These are phyloP conservation scores for Heliothis subflexa DNA, from an alignment of 1,140 invertebrate genomes.

Conservation along the genomic window DNA sequence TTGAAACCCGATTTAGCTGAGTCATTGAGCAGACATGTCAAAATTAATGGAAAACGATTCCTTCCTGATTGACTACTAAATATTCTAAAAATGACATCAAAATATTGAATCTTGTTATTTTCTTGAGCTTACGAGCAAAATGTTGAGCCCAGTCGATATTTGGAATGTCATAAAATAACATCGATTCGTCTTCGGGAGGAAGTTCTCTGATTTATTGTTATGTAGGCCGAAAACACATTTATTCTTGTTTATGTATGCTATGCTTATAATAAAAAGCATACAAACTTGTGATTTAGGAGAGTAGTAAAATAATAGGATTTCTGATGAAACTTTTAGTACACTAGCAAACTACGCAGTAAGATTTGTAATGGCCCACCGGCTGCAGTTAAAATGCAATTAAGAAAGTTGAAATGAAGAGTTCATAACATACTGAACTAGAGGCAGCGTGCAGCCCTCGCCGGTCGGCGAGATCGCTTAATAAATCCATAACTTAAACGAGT, in stretches of 20 bases:
- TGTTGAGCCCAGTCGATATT: background rate
- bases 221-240: constrained; percentile 1
- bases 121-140: background rate
- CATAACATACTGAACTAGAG: background rate
- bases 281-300: too few species aligned
- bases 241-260: background rate
- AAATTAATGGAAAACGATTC: constrained; percentile 26
- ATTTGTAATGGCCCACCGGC: background rate
- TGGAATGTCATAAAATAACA: background rate
- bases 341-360: background rate
- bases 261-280: background rate
- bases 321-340: background rate
- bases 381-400: background rate
- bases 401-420: background rate
- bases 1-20: constrained; percentile 16
- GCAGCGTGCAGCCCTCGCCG: background rate
- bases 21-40: constrained; percentile 11
- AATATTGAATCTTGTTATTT: constrained; percentile 5
- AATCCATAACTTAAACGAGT: constrained; percentile 54
- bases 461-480: constrained; percentile 27
- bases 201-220: constrained; percentile 30
- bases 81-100: constrained; percentile 11
- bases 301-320: too few species aligned
- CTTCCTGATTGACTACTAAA: background rate
- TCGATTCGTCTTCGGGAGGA: constrained; percentile 2